Conservation (phyloP, 2,113 vertebrate species). For the Erythrocercus mccallii region DNA sequence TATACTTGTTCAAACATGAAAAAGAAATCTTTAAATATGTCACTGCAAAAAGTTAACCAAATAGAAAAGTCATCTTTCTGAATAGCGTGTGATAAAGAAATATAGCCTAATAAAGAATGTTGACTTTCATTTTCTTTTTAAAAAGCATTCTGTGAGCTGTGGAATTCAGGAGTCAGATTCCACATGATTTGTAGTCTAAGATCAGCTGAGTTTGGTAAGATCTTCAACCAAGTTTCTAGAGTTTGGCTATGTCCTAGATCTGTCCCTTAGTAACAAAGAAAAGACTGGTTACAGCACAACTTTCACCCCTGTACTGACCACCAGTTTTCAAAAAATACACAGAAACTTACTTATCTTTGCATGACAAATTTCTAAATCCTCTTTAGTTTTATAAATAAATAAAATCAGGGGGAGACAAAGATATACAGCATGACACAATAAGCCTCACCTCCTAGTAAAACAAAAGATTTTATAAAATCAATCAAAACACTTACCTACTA, state of each 20-base stretch:
- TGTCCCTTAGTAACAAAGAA: not conserved
- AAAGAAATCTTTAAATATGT: not conserved
- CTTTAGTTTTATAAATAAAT: not conserved
- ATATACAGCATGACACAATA: not conserved
- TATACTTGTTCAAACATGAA: not conserved
- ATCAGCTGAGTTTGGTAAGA: not conserved
- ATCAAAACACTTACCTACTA: slow-evolving; percentile 83
- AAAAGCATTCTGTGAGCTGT: not conserved
- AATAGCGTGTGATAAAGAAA: not conserved
- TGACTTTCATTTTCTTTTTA: not conserved
- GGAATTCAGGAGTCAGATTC: not conserved
- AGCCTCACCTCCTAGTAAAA: slow-evolving; percentile 34
- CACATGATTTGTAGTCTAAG: not conserved
- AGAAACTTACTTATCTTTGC: not conserved
- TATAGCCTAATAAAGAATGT: not conserved
- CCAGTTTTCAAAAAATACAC: not conserved
- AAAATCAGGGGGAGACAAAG: not conserved
- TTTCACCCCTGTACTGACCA: not conserved
- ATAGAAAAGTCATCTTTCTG: not conserved
- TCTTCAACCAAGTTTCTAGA: not conserved
- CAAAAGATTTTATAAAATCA: not conserved
- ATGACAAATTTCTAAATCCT: not conserved
- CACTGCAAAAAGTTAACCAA: not conserved
- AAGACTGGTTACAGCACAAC: not conserved
- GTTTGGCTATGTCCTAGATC: not conserved